Evolutionary conservation across 2,113 vertebrate genomes (phyloP).

Genomic region (Syngnathus floridae): DNA sequence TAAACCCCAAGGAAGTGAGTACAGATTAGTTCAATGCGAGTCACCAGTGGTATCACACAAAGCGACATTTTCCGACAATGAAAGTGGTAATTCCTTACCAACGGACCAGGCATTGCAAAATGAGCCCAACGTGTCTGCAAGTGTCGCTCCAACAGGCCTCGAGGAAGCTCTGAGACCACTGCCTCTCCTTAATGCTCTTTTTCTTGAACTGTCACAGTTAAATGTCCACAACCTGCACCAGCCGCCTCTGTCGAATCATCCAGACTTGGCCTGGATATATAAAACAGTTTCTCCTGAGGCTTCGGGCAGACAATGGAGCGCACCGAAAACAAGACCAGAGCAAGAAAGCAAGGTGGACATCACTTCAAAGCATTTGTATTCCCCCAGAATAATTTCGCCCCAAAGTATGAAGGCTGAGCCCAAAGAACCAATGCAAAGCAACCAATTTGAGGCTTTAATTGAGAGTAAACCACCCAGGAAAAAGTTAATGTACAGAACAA

Average conservation of each 20-base stretch:
- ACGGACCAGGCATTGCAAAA: slow-evolving; percentile 4
- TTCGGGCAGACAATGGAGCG: slow-evolving; percentile 1
- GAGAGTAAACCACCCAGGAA: slow-evolving; percentile 49
- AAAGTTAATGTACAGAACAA: slow-evolving; percentile 77
- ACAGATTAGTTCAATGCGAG: slow-evolving; percentile 15
- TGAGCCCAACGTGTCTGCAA: neutral
- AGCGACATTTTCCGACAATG: slow-evolving; percentile 36
- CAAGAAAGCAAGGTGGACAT: slow-evolving; percentile 15
- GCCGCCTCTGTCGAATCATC: slow-evolving; percentile 46
- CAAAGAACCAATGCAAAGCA: slow-evolving; percentile 20
- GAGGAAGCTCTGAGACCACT: slow-evolving; percentile 63
- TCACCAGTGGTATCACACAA: slow-evolving; percentile 31
- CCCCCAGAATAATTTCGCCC: slow-evolving; percentile 22
- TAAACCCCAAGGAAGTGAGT: slow-evolving; percentile 11
- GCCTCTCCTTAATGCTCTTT: slow-evolving; percentile 81
- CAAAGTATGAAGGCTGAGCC: slow-evolving; percentile 13
- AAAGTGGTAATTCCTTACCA: neutral
- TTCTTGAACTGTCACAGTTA: slow-evolving; percentile 79
- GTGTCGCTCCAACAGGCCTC: slow-evolving; percentile 24
- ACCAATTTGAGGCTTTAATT: slow-evolving; percentile 18
- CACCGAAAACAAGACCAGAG: neutral
- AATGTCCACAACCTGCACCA: slow-evolving; percentile 44
- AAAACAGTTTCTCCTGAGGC: slow-evolving; percentile 29
- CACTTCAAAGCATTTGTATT: slow-evolving; percentile 16
- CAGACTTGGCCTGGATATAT: slow-evolving; percentile 66